Conservation (phyloP, 2,113 vertebrate genomes). For the Clarias macrocephalus region DNA sequence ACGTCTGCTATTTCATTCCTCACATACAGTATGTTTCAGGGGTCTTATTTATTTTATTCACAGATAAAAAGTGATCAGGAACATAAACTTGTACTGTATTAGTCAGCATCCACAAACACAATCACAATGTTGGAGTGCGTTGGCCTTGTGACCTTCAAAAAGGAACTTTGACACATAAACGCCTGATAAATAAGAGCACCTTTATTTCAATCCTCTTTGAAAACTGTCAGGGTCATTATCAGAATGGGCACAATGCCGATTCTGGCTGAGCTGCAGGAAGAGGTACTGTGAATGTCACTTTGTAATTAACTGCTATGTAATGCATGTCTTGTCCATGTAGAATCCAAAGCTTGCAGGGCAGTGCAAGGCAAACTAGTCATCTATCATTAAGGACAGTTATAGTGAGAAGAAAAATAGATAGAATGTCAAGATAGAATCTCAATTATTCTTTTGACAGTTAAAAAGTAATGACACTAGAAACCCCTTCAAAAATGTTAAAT, state of each 20-base stretch:
- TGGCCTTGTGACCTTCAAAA: conserved; percentile 36
- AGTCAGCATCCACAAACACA: background rate
- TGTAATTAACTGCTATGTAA: conserved; percentile 51
- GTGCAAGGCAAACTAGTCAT: conserved; percentile 14
- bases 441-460: too few relatives aligned
- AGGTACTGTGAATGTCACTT: conserved; percentile 18
- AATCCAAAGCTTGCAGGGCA: conserved; percentile 1
- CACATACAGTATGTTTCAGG: background rate
- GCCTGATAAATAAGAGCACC: conserved; percentile 10
- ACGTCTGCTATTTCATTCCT: background rate
- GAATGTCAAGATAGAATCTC: background rate
- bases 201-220: background rate
- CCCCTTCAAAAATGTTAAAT: background rate
- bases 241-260: conserved; percentile 13
- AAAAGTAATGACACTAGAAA: background rate
- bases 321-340: conserved; percentile 4
- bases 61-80: background rate
- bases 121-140: background rate
- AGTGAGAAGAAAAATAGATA: conserved; percentile 19
- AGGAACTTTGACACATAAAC: conserved; percentile 11
- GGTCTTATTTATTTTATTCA: background rate
- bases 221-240: conserved; percentile 25
- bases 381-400: background rate
- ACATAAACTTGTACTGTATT: conserved; percentile 12
- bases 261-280: conserved; percentile 30